Conservation (phyloP, 1,140 invertebrate species). For the Oreohelix idahoensis region DNA sequence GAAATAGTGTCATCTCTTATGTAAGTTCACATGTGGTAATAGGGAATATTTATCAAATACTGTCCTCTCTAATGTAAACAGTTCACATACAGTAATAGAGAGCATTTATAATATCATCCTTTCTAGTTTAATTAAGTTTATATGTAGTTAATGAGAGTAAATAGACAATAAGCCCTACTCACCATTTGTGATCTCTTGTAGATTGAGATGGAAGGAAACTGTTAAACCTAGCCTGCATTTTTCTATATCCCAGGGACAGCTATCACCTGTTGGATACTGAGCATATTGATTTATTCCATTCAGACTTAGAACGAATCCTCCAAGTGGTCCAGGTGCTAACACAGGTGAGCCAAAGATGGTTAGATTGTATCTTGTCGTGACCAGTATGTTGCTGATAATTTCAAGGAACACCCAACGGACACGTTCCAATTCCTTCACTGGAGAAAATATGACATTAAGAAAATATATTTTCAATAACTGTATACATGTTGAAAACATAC, state of each 20-base stretch:
- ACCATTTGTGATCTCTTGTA: conserved; percentile 39
- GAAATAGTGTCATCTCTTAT: too few species aligned
- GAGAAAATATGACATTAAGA: too few species aligned
- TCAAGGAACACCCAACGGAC: conserved; percentile 45
- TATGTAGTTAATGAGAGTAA: not conserved
- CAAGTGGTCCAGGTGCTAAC: conserved; percentile 41
- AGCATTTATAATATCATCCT: too few species aligned
- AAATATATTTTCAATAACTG: too few species aligned
- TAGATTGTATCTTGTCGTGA: conserved; percentile 40
- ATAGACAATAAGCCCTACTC: not conserved
- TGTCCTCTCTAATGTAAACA: too few species aligned
- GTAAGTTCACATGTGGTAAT: too few species aligned
- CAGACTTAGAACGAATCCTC: conserved; percentile 49
- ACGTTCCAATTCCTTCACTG: conserved; percentile 42
- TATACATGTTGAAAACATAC: too few species aligned
- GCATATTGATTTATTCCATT: conserved; percentile 54
- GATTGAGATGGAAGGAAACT: conserved; percentile 47
- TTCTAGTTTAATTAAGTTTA: too few species aligned
- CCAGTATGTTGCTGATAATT: conserved; percentile 42
- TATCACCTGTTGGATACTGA: not conserved
- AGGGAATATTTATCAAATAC: too few species aligned
- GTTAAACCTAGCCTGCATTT: conserved; percentile 52
- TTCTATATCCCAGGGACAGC: conserved; percentile 50
- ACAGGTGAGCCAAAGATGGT: conserved; percentile 37
- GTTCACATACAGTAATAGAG: too few species aligned